Percentiles rank a stretch among this genome's conserved stretches.
Conservation (phyloP, 2,797 vertebrate species). For the Orientallactaga sibirica region DNA sequence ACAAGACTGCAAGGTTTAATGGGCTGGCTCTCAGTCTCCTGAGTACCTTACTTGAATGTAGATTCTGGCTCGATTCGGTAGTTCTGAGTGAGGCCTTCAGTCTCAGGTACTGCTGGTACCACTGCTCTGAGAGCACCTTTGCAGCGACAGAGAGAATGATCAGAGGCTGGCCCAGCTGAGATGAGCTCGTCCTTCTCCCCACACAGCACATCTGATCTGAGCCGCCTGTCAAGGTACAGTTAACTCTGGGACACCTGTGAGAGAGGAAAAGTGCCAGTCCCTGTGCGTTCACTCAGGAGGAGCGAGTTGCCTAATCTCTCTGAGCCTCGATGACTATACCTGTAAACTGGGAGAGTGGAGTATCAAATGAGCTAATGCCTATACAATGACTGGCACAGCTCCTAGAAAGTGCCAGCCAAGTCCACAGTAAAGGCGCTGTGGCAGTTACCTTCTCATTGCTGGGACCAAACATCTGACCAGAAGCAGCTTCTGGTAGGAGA, state of each 20-base stretch:
- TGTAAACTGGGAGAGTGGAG: neutral
- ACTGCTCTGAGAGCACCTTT: neutral
- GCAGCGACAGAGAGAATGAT: neutral
- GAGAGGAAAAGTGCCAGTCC: neutral
- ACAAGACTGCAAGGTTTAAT: neutral
- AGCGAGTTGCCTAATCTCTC: neutral
- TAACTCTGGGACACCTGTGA: too few species aligned
- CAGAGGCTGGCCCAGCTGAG: neutral
- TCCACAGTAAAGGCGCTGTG: neutral
- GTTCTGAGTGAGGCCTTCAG: neutral
- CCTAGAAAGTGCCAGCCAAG: neutral
- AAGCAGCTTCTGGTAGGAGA: too few species aligned
- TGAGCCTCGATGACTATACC: neutral
- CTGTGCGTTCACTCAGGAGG: fast-evolving
- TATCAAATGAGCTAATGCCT: neutral
- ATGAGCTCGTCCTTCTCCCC: neutral
- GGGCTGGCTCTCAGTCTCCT: neutral
- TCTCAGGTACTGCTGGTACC: neutral
- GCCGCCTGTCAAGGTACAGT: neutral
- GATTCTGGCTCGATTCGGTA: neutral
- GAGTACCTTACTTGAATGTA: neutral
- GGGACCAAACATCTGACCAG: too few species aligned
- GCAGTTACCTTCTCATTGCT: too few species aligned
- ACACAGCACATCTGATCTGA: neutral
- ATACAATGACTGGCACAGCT: neutral